Conservation (phyloP, 2,888 invertebrate species). For the Beris morrisii region DNA sequence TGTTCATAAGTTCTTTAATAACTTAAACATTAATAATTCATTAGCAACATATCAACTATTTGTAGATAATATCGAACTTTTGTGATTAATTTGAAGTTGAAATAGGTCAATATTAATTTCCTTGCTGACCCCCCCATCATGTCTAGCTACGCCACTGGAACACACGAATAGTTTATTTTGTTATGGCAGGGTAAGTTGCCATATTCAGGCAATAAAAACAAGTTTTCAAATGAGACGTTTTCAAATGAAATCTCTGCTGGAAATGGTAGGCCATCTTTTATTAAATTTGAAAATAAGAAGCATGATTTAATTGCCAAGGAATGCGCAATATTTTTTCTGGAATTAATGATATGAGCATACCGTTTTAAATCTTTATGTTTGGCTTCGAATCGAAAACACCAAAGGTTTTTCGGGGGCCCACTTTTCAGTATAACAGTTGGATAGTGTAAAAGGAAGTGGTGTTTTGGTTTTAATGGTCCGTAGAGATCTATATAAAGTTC, state of each 20-base stretch:
- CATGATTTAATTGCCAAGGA: slow-evolving; percentile 8
- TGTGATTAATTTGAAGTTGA: no score
- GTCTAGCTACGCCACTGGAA: no score
- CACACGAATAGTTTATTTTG: no score
- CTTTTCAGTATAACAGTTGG: slow-evolving; percentile 5
- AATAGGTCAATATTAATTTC: no score
- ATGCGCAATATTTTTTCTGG: neutral
- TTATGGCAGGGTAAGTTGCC: no score
- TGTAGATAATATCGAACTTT: no score
- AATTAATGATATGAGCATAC: neutral
- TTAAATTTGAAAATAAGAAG: slow-evolving; percentile 9
- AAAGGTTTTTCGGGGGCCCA: slow-evolving; percentile 19
- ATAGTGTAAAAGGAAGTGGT: slow-evolving; percentile 22
- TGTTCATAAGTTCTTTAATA: no score
- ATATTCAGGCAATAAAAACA: no score
- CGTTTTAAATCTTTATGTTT: slow-evolving; percentile 16
- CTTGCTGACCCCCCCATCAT: no score
- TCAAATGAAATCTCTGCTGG: neutral
- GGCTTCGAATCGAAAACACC: slow-evolving; percentile 22
- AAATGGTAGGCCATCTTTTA: neutral
- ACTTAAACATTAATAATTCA: no score
- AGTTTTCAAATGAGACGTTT: no score
- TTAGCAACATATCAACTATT: no score
- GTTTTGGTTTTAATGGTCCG: slow-evolving; percentile 13
- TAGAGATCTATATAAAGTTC: neutral